Conservation (phyloP, 2,797 vertebrate genomes). For the Coccyzus lansbergi region DNA sequence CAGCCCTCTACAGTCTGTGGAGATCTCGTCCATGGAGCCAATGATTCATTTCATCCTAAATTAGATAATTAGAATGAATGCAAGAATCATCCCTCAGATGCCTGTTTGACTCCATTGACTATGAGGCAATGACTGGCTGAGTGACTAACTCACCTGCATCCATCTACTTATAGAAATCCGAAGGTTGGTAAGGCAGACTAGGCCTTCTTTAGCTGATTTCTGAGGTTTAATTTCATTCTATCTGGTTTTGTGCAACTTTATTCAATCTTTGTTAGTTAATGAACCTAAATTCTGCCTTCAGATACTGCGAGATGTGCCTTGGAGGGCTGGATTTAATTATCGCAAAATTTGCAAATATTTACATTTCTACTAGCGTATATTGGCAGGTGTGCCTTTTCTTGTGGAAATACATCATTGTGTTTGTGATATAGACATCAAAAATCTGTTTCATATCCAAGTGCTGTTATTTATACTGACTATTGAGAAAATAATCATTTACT, state of each 20-base stretch:
- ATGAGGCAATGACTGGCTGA: neutral
- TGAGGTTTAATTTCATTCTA: neutral
- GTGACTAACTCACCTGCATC: slow-evolving; percentile 5
- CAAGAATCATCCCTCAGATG: neutral
- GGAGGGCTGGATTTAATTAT: slow-evolving; percentile 25
- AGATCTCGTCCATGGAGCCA: neutral
- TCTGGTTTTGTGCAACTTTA: neutral
- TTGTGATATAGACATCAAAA: slow-evolving; percentile 50
- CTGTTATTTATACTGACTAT: slow-evolving; percentile 38
- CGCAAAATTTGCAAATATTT: slow-evolving; percentile 41
- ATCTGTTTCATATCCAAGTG: slow-evolving; percentile 28
- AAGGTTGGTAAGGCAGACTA: neutral
- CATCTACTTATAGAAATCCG: neutral
- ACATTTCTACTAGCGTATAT: neutral
- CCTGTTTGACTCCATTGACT: neutral
- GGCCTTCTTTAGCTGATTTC: neutral
- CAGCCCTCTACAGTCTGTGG: neutral
- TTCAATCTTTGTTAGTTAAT: neutral
- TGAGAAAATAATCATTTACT: slow-evolving; percentile 22
- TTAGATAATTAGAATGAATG: neutral
- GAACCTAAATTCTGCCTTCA: neutral
- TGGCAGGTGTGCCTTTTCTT: slow-evolving; percentile 46
- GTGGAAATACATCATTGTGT: neutral
- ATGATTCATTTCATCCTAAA: neutral
- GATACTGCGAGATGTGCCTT: neutral